Evolutionary conservation across 2,797 vertebrate species (phyloP).

Genomic region (Neosilurus mollespiculum): DNA sequence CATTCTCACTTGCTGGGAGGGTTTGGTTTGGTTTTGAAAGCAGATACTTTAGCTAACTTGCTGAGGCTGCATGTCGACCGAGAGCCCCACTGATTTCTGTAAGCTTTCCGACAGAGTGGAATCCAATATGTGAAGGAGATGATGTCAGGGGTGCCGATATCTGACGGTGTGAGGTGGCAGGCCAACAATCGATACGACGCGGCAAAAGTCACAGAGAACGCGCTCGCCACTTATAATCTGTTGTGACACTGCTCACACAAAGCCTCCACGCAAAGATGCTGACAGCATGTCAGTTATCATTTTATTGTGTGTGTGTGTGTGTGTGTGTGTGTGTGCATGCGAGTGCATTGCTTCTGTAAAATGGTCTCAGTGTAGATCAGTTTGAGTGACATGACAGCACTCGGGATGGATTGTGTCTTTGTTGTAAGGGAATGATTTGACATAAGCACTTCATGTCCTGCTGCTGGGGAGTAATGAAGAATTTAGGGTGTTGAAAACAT

Average conservation of each 20-base stretch:
- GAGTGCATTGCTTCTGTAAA: conserved; percentile 36
- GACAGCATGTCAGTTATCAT: conserved; percentile 61
- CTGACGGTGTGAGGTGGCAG: conserved; percentile 61
- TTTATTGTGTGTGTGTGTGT: conserved; percentile 37
- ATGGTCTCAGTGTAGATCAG: conserved; percentile 45
- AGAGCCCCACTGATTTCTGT: conserved; percentile 62
- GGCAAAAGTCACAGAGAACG: conserved; percentile 66
- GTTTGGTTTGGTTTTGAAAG: conserved; percentile 58
- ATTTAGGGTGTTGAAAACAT: background rate
- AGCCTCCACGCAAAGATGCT: conserved; percentile 64
- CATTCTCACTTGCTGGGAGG: background rate
- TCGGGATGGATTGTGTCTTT: conserved; percentile 53
- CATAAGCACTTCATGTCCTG: conserved; percentile 4
- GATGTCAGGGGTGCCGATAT: conserved; percentile 78
- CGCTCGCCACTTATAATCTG: conserved; percentile 73
- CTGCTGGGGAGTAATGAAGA: background rate
- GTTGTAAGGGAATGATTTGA: conserved; percentile 41
- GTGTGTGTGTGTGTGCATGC: conserved; percentile 34
- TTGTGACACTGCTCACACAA: conserved; percentile 71
- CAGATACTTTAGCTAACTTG: conserved; percentile 61
- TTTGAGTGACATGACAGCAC: conserved; percentile 33
- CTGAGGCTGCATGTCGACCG: conserved; percentile 62
- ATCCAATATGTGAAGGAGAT: conserved; percentile 78
- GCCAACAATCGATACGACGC: conserved; percentile 72
- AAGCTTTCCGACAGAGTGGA: conserved; percentile 68